A percentile compares a stretch with the other conserved stretches of the same genome.
phyloP scores from a whole-genome alignment of 1,140 invertebrate genomes.

The Trinorchestia longiramus region DNA sequence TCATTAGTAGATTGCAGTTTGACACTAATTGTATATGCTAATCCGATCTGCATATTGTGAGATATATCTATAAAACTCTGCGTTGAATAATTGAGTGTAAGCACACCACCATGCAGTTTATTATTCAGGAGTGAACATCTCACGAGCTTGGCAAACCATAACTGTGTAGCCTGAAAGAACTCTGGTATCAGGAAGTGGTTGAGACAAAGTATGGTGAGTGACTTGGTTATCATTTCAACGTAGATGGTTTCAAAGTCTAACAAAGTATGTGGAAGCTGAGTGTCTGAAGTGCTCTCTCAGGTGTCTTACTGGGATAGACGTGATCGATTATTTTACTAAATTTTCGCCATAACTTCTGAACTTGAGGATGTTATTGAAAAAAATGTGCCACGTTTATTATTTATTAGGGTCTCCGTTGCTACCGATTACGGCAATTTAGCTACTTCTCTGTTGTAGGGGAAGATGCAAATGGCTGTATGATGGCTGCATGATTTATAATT shows the following conservation, averaged over 20 bases:
- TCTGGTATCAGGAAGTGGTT: no score
- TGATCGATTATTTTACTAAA: neutral
- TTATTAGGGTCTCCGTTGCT: neutral
- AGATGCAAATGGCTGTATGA: no score
- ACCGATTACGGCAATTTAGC: neutral
- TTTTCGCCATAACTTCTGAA: neutral
- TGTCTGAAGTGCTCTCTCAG: neutral
- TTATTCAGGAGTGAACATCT: neutral
- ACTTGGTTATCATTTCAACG: no score
- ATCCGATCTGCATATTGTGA: neutral
- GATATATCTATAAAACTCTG: no score
- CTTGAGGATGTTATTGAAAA: neutral
- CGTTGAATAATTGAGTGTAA: neutral
- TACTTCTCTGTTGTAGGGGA: no score
- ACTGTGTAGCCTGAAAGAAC: no score
- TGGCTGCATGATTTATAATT: neutral
- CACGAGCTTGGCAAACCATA: neutral
- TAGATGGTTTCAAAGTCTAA: no score
- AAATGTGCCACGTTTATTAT: neutral
- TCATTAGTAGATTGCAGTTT: neutral
- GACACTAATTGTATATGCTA: neutral
- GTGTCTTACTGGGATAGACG: neutral
- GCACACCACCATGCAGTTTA: neutral
- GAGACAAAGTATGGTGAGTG: no score
- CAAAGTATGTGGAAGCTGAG: no score